Base-by-base conservation (phyloP, 2,888 invertebrate species). In the Ophion ventricosus region DNA sequence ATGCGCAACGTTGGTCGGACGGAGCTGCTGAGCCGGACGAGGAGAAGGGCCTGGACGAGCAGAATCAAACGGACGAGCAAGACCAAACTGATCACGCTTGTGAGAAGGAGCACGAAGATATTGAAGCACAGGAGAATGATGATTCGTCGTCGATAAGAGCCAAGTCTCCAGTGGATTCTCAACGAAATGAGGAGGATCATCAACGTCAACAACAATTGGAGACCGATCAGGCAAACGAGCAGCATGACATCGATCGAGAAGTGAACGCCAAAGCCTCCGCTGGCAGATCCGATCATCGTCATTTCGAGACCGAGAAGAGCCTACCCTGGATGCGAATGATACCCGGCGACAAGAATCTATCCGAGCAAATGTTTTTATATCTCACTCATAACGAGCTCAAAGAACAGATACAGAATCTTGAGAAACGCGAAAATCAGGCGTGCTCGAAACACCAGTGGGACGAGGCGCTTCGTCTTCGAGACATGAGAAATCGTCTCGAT, bases 401-500 rank as follows among this genome's bases (percentile, higher is more conserved):
- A 35, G 64, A 67, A 5, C 87, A 90, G 66, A 92, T 93, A 73
- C 84, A 88, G 10, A 92, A 93, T 81, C 84, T 93, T 3, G 83
- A 86, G 14, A 89, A 84, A 23, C 86, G 92, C 14, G 93, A 93
- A 54, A 49, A 82, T 43, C 88, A 89, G 23, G 92, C 91, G 3
- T 90, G 90, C 70, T 87, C 83, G 11, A 90, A 89, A 20, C 91
- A 91, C 4, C 87, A 84, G 20, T 93, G 92, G 92, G 90, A 90
- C 76, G 92, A 93, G 14, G 92, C 92, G 0, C 72, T 93, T 8
- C 88, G 93, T n/a, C 83, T 93, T 0, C 85, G 92, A 14, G 92
- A 92, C 63, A 92, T 92, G 92, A 89, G 88, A 59, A 92, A 92
- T 80, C 88, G 88, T n/a, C 57, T 93, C 57, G 91, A 90, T 78